A percentile compares a stretch with the other conserved stretches of the same genome.
Evolutionary conservation across 1,140 invertebrate species (phyloP).

Genomic region (Contarinia nasturtii): DNA sequence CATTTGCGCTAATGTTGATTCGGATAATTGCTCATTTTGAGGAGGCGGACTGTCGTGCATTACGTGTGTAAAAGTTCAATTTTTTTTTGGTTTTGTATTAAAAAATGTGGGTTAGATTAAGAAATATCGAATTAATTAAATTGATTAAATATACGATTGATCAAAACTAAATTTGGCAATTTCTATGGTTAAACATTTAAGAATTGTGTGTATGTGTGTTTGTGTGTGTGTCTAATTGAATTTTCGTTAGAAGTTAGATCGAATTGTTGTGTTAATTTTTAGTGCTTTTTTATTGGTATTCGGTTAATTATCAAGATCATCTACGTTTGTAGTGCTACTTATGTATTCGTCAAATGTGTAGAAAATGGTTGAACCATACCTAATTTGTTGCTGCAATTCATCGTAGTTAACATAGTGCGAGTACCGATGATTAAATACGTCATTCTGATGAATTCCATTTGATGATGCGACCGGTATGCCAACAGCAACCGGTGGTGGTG

Average conservation of each 20-base stretch:
- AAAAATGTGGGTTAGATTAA: too few species aligned
- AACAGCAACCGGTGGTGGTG: conserved; percentile 18
- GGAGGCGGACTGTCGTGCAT: neutral
- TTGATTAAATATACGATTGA: too few species aligned
- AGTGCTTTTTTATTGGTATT: neutral
- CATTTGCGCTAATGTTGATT: conserved; percentile 52
- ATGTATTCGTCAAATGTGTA: neutral
- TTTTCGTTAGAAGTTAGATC: neutral
- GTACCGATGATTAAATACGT: conserved; percentile 28
- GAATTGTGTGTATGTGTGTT: too few species aligned
- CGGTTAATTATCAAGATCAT: neutral
- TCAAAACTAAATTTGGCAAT: too few species aligned
- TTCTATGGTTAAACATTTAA: too few species aligned
- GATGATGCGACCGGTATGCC: conserved; percentile 14
- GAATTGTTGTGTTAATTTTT: conserved; percentile 1
- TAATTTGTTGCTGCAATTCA: conserved; percentile 61
- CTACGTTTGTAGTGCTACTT: conserved; percentile 8
- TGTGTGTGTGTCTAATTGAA: neutral
- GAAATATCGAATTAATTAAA: neutral
- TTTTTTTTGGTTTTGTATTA: neutral
- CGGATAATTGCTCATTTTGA: conserved; percentile 26
- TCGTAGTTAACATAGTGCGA: conserved; percentile 71
- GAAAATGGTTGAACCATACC: conserved; percentile 27
- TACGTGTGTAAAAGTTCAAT: neutral
- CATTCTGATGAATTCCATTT: conserved; percentile 23